Base-by-base conservation (phyloP, 2,888 invertebrate species). In the Aleiodes leptofemur region DNA sequence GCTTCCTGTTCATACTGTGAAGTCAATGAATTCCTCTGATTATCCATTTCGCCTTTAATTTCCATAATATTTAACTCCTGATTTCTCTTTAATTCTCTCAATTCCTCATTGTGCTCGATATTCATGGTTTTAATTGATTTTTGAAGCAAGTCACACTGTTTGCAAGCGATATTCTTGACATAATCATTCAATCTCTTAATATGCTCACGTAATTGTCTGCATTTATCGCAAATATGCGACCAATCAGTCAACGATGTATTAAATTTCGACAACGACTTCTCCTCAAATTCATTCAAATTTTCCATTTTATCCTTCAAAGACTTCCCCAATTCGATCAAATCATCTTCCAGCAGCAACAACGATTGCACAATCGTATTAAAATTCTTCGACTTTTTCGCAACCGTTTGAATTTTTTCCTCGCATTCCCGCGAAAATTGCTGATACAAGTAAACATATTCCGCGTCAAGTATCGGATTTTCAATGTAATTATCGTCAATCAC, bases 401-500 rank as follows among this genome's bases (percentile, higher is more conserved):
- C 64, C 7, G 38, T 43, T 5, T 79, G 74, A 76, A 87, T 82
- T 66, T 73, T 83, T 3, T 87, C 85, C 53, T 84, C 85, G 73
- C 93, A 93, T 90, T 93, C 93, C 86, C 90, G 91, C 86, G 91
- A 91, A 90, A 92, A 92, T 84, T 92, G 92, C 87, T 92, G 92
- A 90, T 93, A 92, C 83, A 94, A 91, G 90, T 92, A 93, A 82
- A 92, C 91, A 90, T 93, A 94, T 90, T 94, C 94, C 80, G 93
- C 93, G 87, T 93, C 93, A 84, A 92, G 90, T 81, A 91, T 90
- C 84, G 92, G 91, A 89, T 93, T 91, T 83, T 76, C 81, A 56
- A 82, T 82, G 43, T 82, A 80, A 9, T 80, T 79, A 31, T 82
- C 82, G 59, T 82, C 84, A n/a, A 82, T 61, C 43, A 88, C 73